Evolutionary conservation across 1,140 invertebrate genomes (phyloP).

Genomic region (Danaus melanippus): DNA sequence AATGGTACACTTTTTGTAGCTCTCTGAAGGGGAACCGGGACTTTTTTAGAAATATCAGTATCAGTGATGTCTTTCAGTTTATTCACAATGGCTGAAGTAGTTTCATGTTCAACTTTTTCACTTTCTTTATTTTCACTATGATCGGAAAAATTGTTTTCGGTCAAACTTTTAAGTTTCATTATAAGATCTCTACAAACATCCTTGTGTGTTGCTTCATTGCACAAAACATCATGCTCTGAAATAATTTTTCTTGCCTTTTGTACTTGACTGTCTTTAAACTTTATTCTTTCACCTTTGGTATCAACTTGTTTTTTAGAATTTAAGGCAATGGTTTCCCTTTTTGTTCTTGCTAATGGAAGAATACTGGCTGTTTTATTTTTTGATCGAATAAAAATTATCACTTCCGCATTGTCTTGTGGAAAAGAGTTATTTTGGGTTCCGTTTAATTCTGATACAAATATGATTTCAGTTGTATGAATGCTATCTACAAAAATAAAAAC

Average conservation of each 20-base stretch:
- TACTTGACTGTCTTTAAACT: conserved; percentile 32
- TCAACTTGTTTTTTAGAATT: no score
- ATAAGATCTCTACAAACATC: conserved; percentile 44
- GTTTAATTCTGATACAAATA: conserved; percentile 31
- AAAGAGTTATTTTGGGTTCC: conserved; percentile 33
- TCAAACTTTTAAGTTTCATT: conserved; percentile 33
- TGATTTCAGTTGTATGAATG: conserved; percentile 31
- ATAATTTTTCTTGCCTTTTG: conserved; percentile 44
- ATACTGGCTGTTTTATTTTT: conserved; percentile 33
- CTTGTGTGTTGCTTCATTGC: conserved; percentile 34
- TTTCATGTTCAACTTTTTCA: conserved; percentile 6
- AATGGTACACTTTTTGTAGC: conserved; percentile 12
- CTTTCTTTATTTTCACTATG: conserved; percentile 16
- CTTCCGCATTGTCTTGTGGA: conserved; percentile 24
- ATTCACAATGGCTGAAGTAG: background rate
- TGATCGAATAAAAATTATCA: conserved; percentile 23
- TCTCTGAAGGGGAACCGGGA: conserved; percentile 12
- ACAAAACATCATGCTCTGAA: conserved; percentile 37
- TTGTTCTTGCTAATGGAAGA: conserved; percentile 27
- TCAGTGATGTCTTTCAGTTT: conserved; percentile 14
- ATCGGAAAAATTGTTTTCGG: conserved; percentile 20
- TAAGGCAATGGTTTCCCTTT: conserved; percentile 10
- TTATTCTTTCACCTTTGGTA: conserved; percentile 1
- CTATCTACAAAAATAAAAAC: conserved; percentile 23
- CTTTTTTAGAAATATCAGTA: conserved; percentile 29